These are phyloP conservation scores for Hydrophis major DNA, from an alignment of 2,797 vertebrate species.

Conservation along the genomic window DNA sequence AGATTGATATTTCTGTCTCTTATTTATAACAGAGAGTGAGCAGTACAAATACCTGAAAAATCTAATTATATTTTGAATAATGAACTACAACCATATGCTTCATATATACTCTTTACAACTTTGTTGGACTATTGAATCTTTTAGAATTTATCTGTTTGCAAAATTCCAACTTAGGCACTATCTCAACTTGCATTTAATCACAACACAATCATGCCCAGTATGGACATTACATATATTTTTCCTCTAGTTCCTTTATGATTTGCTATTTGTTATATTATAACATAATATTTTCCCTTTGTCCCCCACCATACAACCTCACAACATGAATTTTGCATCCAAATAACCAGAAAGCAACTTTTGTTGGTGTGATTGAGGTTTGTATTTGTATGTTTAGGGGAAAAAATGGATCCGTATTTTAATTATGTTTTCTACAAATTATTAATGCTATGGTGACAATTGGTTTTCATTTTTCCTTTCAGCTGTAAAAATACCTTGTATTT, in stretches of 20 bases:
- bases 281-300: background rate
- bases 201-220: background rate
- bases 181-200: background rate
- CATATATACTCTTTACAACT: slow-evolving; percentile 35
- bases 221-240: background rate
- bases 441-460: background rate
- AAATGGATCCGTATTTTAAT: background rate
- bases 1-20: slow-evolving; percentile 27
- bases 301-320: background rate
- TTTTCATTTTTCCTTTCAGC: background rate
- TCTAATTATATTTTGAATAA: slow-evolving; percentile 59
- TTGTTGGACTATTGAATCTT: slow-evolving; percentile 8
- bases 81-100: slow-evolving; percentile 46
- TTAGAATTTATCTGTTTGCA: background rate
- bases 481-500: background rate
- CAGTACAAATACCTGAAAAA: slow-evolving; percentile 48
- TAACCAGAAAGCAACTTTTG: background rate
- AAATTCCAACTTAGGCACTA: background rate
- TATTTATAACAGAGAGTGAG: slow-evolving; percentile 62
- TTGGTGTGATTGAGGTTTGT: background rate
- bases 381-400: background rate
- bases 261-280: background rate
- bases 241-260: background rate
- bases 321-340: background rate
- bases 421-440: background rate